Evolutionary conservation across 2,113 vertebrate genomes (phyloP), one percentile per base, ranked within the genome.

Genomic region (Phyllostomus discolor): DNA sequence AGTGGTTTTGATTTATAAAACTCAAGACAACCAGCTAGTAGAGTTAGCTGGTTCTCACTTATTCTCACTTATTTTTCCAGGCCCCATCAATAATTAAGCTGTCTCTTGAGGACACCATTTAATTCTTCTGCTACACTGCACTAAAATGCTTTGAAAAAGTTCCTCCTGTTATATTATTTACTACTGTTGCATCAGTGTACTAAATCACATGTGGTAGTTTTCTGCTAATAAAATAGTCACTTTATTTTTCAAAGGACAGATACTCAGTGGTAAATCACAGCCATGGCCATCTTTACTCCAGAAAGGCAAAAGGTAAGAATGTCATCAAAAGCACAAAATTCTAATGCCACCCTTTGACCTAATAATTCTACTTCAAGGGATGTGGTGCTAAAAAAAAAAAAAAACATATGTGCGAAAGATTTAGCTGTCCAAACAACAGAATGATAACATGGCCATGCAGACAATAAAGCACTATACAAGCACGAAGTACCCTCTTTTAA

Each of bases 131-230:
- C 92, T 83, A 80, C 78, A 80, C 72, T 83, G 82, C 84, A 91
- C 94, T 96, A 87, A 97, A 97, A 95, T 33, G 54, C 82, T 96
- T 64, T 83, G 76, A 67, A 94, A 96, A 97, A 35, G 82, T 94
- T 97, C 81, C 33, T 81, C 91, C 88, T 95, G 48, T 90, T 96
- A 76, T 93, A 96, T 95, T 96, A 97, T 97, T 97, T 97, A 97
- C 67, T 52, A 96, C 78, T 48, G 69, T 69, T 94, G 62, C 95
- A 91, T 91, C 73, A 96, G 91, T 79, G 79, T 50, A 22, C 82
- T 64, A 88, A 91, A 78, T 91, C 46, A 85, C 12, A 75, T 50
- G 11, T 82, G 7, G 33, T 86, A 78, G 62, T 5, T 86, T 35
- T 78, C 50, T 82, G 75, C 66, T 93, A 93, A 97, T 57, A 87